Percentiles rank a stretch among this genome's conserved stretches.
phyloP scores from a whole-genome alignment of 1,140 invertebrate genomes.

The Meloidogyne hapla region DNA sequence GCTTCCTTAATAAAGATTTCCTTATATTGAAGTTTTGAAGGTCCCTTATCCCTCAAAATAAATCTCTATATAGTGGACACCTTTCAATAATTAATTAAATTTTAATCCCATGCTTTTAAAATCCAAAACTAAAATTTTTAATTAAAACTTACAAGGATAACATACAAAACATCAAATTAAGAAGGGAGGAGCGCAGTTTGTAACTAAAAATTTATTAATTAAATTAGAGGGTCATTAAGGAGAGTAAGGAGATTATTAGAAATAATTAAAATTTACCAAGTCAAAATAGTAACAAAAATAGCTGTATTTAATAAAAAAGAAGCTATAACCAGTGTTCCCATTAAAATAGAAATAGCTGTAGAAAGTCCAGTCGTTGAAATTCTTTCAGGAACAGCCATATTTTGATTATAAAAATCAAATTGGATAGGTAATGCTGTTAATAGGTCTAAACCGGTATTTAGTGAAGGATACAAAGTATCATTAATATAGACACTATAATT shows the following conservation, averaged over 20 bases:
- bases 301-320: conserved; percentile 32
- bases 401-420: not conserved
- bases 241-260: too few relatives aligned
- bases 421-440: not conserved
- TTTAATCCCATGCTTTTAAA: too few relatives aligned
- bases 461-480: not conserved
- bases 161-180: conserved; percentile 42
- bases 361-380: not conserved
- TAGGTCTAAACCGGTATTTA: not conserved
- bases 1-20: too few relatives aligned
- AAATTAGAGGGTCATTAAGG: too few relatives aligned
- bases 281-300: conserved; percentile 20
- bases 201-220: conserved; percentile 34
- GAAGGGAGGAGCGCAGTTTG: conserved; percentile 40
- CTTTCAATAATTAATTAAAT: too few relatives aligned
- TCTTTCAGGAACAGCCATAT: not conserved
- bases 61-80: too few relatives aligned
- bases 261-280: conserved; percentile 38
- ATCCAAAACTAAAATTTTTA: conserved; percentile 1
- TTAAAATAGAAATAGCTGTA: conserved; percentile 32
- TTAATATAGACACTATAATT: too few relatives aligned
- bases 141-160: conserved; percentile 11
- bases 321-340: conserved; percentile 27
- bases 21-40: too few relatives aligned
- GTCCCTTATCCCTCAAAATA: too few relatives aligned